Conservation (phyloP, 2,113 vertebrate species). For the Corythornis madagascariensis region DNA sequence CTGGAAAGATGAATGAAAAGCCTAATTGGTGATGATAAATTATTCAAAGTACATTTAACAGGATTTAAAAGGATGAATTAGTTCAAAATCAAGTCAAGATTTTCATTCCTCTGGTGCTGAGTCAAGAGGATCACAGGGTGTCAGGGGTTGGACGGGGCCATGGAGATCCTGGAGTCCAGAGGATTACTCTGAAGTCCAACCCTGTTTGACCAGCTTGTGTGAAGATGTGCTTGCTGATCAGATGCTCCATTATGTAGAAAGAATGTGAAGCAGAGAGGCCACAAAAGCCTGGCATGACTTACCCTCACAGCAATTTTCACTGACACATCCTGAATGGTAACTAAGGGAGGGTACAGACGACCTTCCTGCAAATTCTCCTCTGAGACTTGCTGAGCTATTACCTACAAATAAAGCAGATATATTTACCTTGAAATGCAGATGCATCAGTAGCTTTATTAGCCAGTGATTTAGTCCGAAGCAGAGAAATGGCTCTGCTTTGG, state of each 20-base stretch:
- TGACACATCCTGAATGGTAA: conserved; percentile 86
- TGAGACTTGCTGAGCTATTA: conserved; percentile 89
- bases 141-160: no score
- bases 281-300: not conserved
- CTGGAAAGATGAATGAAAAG: conserved; percentile 68
- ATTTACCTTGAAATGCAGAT: not conserved
- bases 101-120: not conserved
- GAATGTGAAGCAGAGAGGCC: not conserved
- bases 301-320: conserved; percentile 91
- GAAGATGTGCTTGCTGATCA: not conserved
- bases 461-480: not conserved
- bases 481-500: not conserved
- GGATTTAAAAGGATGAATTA: not conserved
- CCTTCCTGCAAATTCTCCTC: conserved; percentile 89
- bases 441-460: not conserved
- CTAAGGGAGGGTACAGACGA: conserved; percentile 91
- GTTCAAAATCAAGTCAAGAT: not conserved
- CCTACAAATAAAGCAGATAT: conserved; percentile 69
- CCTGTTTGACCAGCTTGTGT: no score
- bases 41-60: not conserved
- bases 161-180: no score
- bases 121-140: no score
- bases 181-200: no score
- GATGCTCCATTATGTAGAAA: not conserved
- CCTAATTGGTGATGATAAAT: not conserved